Evolutionary conservation across 1,140 invertebrate genomes (phyloP).

Genomic region (Magallana ariakensis): DNA sequence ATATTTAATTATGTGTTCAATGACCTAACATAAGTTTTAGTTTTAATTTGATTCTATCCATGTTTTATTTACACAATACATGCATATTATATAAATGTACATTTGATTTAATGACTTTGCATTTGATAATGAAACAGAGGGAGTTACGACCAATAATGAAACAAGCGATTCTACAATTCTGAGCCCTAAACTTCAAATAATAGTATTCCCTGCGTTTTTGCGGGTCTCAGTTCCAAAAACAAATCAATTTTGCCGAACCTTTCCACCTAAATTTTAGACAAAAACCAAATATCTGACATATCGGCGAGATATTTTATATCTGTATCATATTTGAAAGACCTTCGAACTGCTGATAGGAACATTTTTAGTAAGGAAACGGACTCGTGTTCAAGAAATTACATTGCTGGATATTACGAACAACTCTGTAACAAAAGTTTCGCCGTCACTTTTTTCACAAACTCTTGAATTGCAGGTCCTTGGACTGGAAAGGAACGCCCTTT

Average conservation of each 20-base stretch:
- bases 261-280: slow-evolving; percentile 25
- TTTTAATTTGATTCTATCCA: too few species aligned
- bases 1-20: too few species aligned
- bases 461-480: slow-evolving; percentile 30
- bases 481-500: slow-evolving; percentile 43
- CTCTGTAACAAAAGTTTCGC: slow-evolving; percentile 32
- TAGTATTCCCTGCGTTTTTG: too few species aligned
- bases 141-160: too few species aligned
- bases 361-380: slow-evolving; percentile 14
- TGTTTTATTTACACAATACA: too few species aligned
- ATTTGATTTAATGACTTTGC: too few species aligned
- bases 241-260: slow-evolving; percentile 18
- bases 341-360: slow-evolving; percentile 26
- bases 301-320: not conserved
- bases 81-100: too few species aligned
- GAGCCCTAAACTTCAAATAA: too few species aligned
- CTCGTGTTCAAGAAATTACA: slow-evolving; percentile 16
- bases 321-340: slow-evolving; percentile 42
- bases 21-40: too few species aligned
- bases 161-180: too few species aligned
- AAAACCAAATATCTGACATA: slow-evolving; percentile 44
- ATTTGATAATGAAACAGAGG: too few species aligned
- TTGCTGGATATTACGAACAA: slow-evolving; percentile 53
- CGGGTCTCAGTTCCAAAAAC: slow-evolving; percentile 45
- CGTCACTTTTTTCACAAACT: not conserved